Base-by-base conservation (phyloP, 2,888 invertebrate genomes). In the Torymus auratus region DNA sequence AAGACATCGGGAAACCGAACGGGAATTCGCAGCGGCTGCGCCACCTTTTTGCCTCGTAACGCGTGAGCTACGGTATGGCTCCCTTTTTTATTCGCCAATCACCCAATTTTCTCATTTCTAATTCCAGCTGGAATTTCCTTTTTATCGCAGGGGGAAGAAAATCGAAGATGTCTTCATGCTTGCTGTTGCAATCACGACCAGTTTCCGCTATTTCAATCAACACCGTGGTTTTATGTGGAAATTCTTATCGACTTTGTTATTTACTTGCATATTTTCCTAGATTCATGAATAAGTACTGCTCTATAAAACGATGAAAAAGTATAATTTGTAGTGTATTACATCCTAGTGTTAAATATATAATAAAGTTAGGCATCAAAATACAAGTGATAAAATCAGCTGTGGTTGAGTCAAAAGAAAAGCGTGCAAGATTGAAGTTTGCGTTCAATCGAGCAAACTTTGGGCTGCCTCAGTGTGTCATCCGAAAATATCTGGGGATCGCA, bases 401-500 rank as follows among this genome's bases (percentile, higher is more conserved):
- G 41, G 41, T 41, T 41, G 5, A 41, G 7, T 41, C 41, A 41
- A 41, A 14, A 60, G n/a, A 1, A 41, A 41, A 41, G 41, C 41
- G 41, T 41, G 41, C 41, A 41, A 41, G 41, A 41, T 1, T 56
- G 68, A 83, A 83, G 77, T 82, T 82, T 78, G 73, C 62, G 75
- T 80, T 78, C 80, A 80, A 83, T 83, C 82, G 80, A 78, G 61
- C 78, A 78, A 70, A 71, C 78, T 74, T 67, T 64, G 61, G 70
- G 20, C 14, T 67, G 80, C 17, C 81, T 83, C 79, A 79, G 81
- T 81, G 83, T 83, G 84, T 82, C 84, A 83, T 81, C 72, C 76
- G 82, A 83, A 81, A 84, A 76, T 77, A 80, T 83, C 17, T 56
- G 58, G 83, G 72, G 58, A 78, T 80, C 65, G 75, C 56, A 69